These are phyloP conservation scores for Chaenodraco wilsoni DNA, from an alignment of 2,797 vertebrate genomes.

Conservation along the genomic window DNA sequence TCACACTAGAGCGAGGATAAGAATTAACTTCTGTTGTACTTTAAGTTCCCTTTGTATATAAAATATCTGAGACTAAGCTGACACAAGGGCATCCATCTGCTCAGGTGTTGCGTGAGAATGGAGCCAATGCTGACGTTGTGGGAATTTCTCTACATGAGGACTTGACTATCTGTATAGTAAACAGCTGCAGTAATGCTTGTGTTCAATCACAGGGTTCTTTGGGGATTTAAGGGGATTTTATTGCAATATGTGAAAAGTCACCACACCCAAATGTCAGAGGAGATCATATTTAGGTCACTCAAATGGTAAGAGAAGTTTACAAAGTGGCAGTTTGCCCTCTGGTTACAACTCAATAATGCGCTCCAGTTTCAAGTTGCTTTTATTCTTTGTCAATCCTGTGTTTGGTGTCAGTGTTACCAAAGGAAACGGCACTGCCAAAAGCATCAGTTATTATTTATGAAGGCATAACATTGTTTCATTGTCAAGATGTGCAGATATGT, in stretches of 20 bases:
- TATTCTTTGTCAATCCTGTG: slow-evolving; percentile 31
- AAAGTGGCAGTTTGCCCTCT: slow-evolving; percentile 56
- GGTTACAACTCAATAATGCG: slow-evolving; percentile 45
- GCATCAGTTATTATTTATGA: slow-evolving; percentile 47
- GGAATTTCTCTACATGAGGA: slow-evolving; percentile 26
- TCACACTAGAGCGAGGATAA: not conserved
- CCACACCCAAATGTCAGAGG: slow-evolving; percentile 50
- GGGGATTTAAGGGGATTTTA: slow-evolving; percentile 47
- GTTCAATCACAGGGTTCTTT: slow-evolving; percentile 36
- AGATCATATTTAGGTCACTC: slow-evolving; percentile 63
- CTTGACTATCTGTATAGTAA: slow-evolving; percentile 43
- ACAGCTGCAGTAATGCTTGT: slow-evolving; percentile 30
- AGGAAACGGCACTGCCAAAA: slow-evolving; percentile 26
- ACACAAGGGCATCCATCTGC: not conserved
- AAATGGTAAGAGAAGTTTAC: slow-evolving; percentile 28
- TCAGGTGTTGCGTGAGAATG: slow-evolving; percentile 9
- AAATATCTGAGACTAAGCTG: slow-evolving; percentile 20
- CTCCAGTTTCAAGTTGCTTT: slow-evolving; percentile 45
- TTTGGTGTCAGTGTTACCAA: slow-evolving; percentile 41
- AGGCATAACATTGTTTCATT: slow-evolving; percentile 57
- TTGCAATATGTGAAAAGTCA: slow-evolving; percentile 44
- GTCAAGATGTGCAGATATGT: slow-evolving; percentile 51
- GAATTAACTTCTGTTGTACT: not conserved
- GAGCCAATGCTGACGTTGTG: slow-evolving; percentile 5
- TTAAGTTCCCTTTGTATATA: not conserved